Conservation (phyloP, 2,113 vertebrate species). For the Proterorhinus semilunaris region DNA sequence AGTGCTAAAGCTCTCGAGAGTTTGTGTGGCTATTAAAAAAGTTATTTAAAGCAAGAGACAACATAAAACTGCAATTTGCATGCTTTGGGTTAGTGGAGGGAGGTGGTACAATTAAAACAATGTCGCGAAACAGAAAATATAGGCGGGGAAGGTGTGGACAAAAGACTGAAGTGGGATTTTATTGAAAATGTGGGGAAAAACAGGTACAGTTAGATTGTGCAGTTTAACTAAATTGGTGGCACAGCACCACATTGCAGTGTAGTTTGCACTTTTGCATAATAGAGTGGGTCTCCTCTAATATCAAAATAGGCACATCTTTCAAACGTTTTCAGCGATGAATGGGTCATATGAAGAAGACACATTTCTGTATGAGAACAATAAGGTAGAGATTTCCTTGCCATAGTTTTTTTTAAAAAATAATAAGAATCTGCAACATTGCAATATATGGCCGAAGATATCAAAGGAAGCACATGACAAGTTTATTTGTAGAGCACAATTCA, state of each 20-base stretch:
- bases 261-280: too few species aligned
- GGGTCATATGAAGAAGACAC: too few species aligned
- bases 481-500: too few species aligned
- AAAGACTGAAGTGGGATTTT: slow-evolving; percentile 3
- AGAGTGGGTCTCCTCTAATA: too few species aligned
- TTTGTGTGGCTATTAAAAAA: slow-evolving; percentile 23
- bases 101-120: slow-evolving; percentile 15
- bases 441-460: background rate
- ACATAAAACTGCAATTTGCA: slow-evolving; percentile 27
- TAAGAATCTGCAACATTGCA: background rate
- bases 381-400: too few species aligned
- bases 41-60: slow-evolving; percentile 37
- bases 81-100: slow-evolving; percentile 29
- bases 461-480: background rate
- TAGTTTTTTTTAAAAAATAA: too few species aligned
- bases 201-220: background rate
- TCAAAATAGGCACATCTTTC: too few species aligned
- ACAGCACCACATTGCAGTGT: too few species aligned
- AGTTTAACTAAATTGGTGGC: too few species aligned
- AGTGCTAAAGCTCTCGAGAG: slow-evolving; percentile 30
- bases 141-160: background rate
- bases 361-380: too few species aligned
- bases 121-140: background rate
- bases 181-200: slow-evolving; percentile 9
- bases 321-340: too few species aligned